Percentiles rank a stretch among this genome's conserved stretches.
Conservation (phyloP, 2,113 vertebrate genomes). For the Dissostichus mawsoni region DNA sequence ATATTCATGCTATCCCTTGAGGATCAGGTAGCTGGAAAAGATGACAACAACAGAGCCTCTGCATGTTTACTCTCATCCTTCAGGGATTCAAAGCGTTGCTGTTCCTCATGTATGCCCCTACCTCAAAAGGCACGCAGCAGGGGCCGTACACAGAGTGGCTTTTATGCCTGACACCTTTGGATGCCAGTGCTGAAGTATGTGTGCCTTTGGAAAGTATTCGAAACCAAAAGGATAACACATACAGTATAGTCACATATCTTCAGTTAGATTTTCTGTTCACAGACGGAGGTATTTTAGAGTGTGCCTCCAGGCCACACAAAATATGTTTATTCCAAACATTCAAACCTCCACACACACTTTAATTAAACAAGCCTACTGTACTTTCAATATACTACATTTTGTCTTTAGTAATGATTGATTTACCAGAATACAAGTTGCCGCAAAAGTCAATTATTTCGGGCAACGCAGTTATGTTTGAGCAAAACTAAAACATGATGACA, state of each 20-base stretch:
- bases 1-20: neutral
- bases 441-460: conserved; percentile 19
- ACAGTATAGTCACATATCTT: conserved; percentile 40
- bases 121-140: conserved; percentile 38
- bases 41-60: conserved; percentile 14
- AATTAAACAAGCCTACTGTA: neutral
- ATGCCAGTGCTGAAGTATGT: conserved; percentile 21
- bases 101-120: conserved; percentile 12
- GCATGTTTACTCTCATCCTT: neutral
- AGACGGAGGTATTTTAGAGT: neutral
- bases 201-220: too few relatives aligned
- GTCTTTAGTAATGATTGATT: conserved; percentile 32
- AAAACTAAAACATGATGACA: conserved; percentile 22
- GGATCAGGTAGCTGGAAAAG: conserved; percentile 8
- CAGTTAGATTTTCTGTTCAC: conserved; percentile 54
- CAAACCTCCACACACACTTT: conserved; percentile 22
- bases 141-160: conserved; percentile 27
- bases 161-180: conserved; percentile 26
- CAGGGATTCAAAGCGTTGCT: conserved; percentile 22
- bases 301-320: conserved; percentile 14
- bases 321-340: conserved; percentile 2
- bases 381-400: neutral
- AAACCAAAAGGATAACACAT: conserved; percentile 33
- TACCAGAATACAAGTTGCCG: conserved; percentile 24
- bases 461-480: conserved; percentile 5